Conservation (phyloP, 2,888 invertebrate genomes). For the Microctonus brassicae region DNA sequence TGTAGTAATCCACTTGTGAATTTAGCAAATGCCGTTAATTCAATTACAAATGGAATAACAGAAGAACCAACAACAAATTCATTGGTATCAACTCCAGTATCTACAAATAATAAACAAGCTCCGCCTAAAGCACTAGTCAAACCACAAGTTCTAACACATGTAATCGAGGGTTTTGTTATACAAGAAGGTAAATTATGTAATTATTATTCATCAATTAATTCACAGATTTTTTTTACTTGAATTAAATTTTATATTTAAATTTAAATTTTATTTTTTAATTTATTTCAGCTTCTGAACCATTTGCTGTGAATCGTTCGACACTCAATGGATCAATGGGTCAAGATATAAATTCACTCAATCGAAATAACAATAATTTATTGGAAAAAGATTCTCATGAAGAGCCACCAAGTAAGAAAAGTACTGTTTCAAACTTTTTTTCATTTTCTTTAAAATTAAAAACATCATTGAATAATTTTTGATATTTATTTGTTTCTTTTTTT, state of each 20-base stretch:
- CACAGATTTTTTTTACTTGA: background rate
- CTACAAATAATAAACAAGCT: conserved; percentile 61
- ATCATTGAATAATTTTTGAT: conserved; percentile 9
- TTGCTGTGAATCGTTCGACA: conserved; percentile 80
- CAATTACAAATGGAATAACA: conserved; percentile 63
- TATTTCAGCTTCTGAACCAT: conserved; percentile 81
- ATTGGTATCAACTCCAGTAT: conserved; percentile 50
- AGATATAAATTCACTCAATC: conserved; percentile 56
- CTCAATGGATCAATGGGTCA: conserved; percentile 69
- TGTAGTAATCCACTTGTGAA: conserved; percentile 65
- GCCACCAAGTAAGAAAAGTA: conserved; percentile 78
- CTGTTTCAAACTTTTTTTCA: conserved; percentile 27
- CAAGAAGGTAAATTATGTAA: conserved; percentile 79
- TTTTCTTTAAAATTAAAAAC: conserved; percentile 5
- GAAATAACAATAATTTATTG: conserved; percentile 62
- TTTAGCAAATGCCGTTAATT: conserved; percentile 65
- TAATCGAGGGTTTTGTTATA: conserved; percentile 96
- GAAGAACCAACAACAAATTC: conserved; percentile 56
- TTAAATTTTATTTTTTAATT: conserved; percentile 20
- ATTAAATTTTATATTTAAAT: conserved; percentile 1
- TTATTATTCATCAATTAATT: background rate
- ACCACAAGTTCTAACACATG: conserved; percentile 94
- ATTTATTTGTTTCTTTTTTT: background rate
- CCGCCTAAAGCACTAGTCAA: conserved; percentile 94
- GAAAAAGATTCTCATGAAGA: conserved; percentile 78